Evolutionary conservation across 2,888 invertebrate genomes (phyloP).

Genomic region (Lepas anatifera): DNA sequence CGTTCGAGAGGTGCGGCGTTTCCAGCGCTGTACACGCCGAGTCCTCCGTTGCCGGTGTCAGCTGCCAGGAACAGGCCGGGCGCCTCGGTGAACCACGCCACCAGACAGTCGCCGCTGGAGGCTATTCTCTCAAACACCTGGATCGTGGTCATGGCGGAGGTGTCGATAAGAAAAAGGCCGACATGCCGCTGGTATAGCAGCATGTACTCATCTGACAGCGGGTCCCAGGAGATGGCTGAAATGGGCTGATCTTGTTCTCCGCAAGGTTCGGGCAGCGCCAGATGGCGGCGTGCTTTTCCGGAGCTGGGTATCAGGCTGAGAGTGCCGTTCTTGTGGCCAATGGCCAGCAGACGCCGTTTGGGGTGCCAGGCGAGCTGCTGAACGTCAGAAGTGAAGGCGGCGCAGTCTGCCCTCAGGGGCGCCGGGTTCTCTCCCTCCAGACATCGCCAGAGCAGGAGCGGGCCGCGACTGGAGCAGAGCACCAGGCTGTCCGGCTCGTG

Average conservation of each 20-base stretch:
- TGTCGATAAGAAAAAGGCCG: slow-evolving; percentile 33
- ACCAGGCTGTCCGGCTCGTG: slow-evolving; percentile 2
- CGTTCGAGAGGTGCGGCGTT: not conserved
- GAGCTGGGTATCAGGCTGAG: slow-evolving; percentile 30
- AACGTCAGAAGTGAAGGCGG: not conserved
- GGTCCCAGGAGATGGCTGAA: slow-evolving; percentile 35
- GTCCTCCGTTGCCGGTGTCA: slow-evolving; percentile 28
- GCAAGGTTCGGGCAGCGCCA: not conserved
- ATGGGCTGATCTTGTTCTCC: slow-evolving; percentile 25
- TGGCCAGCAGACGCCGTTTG: slow-evolving; percentile 3
- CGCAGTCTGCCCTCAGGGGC: not conserved
- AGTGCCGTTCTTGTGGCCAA: slow-evolving; percentile 35
- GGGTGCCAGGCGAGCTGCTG: not conserved
- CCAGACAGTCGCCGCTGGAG: slow-evolving; percentile 25
- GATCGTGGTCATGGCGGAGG: slow-evolving; percentile 29
- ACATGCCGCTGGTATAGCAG: slow-evolving; percentile 31
- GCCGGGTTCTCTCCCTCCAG: not conserved
- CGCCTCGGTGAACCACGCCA: slow-evolving; percentile 36
- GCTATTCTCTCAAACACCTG: slow-evolving; percentile 32
- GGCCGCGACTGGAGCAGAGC: not conserved
- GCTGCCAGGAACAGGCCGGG: slow-evolving; percentile 39
- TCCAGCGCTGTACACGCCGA: not conserved
- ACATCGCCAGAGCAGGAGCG: not conserved
- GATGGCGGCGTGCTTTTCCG: slow-evolving; percentile 26
- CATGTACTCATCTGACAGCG: slow-evolving; percentile 35